Base-by-base conservation (phyloP, 1,140 invertebrate genomes). In the Grapholita molesta region DNA sequence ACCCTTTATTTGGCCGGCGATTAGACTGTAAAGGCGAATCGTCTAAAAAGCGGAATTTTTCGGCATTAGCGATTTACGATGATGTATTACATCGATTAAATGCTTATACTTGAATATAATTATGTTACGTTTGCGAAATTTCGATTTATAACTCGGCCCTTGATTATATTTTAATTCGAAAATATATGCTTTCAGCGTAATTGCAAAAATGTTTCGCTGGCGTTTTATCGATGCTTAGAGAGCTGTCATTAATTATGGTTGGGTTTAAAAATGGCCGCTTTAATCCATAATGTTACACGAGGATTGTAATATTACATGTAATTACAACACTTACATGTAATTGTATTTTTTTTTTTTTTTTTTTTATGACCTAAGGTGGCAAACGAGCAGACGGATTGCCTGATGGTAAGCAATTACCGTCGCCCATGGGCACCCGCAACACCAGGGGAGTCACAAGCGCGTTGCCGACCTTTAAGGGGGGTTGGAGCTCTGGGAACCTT, bases 1-100 rank as follows among this genome's bases (percentile, higher is more conserved):
- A 87, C 87, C 89, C 88, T 90, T 88, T 76, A 84, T 84, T 83
- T 83, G 72, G 73, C 23, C 71, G 78, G 82, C 85, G 89, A 89
- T 89, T 90, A 88, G 80, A 70, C 83, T 72, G 82, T 82, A 78
- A 82, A 85, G 69, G 70, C 69, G 38, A 84, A 70, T 72, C 67
- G 38, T 75, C 79, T 71, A 67, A 78, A 78, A 75, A 72, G 66
- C 76, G 83, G 80, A 79, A 79, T 83, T 84, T 66, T 77, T 77
- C 70, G 77, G 70, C 75, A 79, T 75, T 74, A 83, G 71, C 75
- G 76, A 83, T 85, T 84, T 64, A 68, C 78, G 88, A 89, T 90
- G 88, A 90, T 90, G 73, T 81, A 89, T 88, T 84, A 73, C 71
- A 83, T 78, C 80, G 73, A 80, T 84, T 79, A 79, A 70, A 67